phyloP scores from a whole-genome alignment of 2,113 vertebrate genomes.

The Columbina picui region DNA sequence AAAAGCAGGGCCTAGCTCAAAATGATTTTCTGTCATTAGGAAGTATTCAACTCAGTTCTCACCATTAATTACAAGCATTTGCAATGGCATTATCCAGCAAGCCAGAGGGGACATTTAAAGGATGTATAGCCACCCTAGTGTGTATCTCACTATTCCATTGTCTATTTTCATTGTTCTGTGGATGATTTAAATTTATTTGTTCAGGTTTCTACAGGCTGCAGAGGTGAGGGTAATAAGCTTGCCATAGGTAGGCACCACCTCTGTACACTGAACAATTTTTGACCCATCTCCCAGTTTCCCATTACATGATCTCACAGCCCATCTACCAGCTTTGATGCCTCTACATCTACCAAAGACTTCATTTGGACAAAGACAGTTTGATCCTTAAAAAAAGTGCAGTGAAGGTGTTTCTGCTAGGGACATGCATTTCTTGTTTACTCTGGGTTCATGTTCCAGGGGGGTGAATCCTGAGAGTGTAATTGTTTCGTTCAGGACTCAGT shows the following conservation, averaged over 20 bases:
- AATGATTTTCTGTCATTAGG: not conserved
- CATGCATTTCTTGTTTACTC: not conserved
- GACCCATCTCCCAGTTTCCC: not conserved
- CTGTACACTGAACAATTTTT: not conserved
- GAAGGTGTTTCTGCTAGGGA: not conserved
- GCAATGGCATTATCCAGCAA: not conserved
- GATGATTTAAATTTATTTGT: not conserved
- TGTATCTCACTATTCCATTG: not conserved
- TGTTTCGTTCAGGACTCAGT: not conserved
- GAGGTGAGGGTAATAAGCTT: not conserved
- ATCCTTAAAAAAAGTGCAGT: not conserved
- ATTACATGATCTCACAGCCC: accelerated
- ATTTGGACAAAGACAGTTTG: not conserved
- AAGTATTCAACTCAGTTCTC: not conserved
- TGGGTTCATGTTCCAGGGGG: not conserved
- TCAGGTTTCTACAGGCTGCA: not conserved
- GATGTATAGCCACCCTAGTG: not conserved
- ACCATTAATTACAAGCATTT: not conserved
- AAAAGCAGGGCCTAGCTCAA: not conserved
- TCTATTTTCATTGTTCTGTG: not conserved
- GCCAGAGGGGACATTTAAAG: not conserved
- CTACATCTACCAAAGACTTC: not conserved
- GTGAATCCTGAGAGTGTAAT: not conserved
- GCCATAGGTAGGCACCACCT: not conserved
- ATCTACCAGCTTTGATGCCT: not conserved